Evolutionary conservation across 1,140 invertebrate genomes (phyloP), one percentile per base, ranked within the genome.

Genomic region (Adoxophyes honmai): DNA sequence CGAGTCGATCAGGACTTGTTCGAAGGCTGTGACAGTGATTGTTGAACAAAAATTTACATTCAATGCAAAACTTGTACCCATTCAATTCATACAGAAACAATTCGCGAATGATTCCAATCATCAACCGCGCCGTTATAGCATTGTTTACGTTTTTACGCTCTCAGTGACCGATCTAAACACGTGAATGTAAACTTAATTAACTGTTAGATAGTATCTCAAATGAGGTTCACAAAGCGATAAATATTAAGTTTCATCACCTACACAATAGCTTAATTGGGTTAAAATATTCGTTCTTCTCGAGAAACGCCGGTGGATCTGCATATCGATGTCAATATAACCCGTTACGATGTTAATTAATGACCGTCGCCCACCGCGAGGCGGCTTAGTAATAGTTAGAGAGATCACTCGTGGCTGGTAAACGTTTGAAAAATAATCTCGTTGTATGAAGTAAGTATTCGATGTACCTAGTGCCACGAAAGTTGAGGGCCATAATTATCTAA

Each of bases 251-350:
- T 18, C 10, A 48, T 28, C 42, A 48, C 42, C 16, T 48, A 28
- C 21, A 48, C 42, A 48, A 48, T 48, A 48, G 42, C 42, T 48
- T 48, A 48, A 48, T 48, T 48, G 21, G 42, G 42, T 28, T 48
- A 48, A 44, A 48, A 48, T 48, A 48, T 48, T n/a, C 10, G 11
- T 48, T 13, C 42, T n/a, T 44, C 9, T 33, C 21, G 42, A 48
- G 21, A 48, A 33, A 33, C 42, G 42, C 10, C n/a, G 42, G 42
- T 48, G 18, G 28, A 48, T 48, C 42, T 48, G 42, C 42, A 48
- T 48, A 48, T 48, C 11, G 42, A 33, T 48, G 42, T 48, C 42
- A 48, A 48, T 48, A 48, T 48, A 48, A 48, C n/a, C 42, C 42
- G 21, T 48, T 48, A 28, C 21, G 42, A 28, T 33, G 42, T 28